Percentiles rank a stretch among this genome's conserved stretches.
phyloP scores from a whole-genome alignment of 1,140 invertebrate genomes.

The Artemia franciscana region DNA sequence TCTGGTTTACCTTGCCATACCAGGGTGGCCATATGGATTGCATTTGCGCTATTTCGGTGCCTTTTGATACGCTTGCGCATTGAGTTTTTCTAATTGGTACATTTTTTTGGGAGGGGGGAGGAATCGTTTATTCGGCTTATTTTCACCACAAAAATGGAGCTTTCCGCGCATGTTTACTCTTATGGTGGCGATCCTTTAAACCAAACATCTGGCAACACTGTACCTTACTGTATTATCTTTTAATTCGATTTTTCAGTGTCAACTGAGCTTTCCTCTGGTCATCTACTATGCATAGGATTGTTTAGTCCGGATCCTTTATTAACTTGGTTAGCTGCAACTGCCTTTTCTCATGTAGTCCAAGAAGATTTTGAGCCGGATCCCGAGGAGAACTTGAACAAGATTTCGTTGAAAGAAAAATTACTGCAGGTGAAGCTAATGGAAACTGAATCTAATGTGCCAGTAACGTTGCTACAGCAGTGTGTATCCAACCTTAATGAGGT shows the following conservation, averaged over 20 bases:
- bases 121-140: no score
- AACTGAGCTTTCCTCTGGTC: slow-evolving; percentile 35
- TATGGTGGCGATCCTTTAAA: no score
- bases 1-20: no score
- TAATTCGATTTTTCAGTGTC: slow-evolving; percentile 18
- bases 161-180: no score
- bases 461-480: slow-evolving; percentile 70
- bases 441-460: slow-evolving; percentile 51
- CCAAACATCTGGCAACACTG: no score
- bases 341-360: slow-evolving; percentile 58
- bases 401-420: slow-evolving; percentile 73
- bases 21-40: no score
- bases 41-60: no score
- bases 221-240: no score
- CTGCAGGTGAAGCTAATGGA: slow-evolving; percentile 73
- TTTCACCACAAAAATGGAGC: no score
- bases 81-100: no score
- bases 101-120: no score
- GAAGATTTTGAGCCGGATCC: not conserved
- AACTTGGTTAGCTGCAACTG: slow-evolving; percentile 90
- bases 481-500: slow-evolving; percentile 56
- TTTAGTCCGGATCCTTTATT: slow-evolving; percentile 74
- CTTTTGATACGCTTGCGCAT: no score
- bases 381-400: slow-evolving; percentile 38
- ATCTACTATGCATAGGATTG: slow-evolving; percentile 78